Percentiles rank a stretch among this genome's conserved stretches.
Conservation (phyloP, 2,797 vertebrate genomes). For the Acanthurus leucopareius region DNA sequence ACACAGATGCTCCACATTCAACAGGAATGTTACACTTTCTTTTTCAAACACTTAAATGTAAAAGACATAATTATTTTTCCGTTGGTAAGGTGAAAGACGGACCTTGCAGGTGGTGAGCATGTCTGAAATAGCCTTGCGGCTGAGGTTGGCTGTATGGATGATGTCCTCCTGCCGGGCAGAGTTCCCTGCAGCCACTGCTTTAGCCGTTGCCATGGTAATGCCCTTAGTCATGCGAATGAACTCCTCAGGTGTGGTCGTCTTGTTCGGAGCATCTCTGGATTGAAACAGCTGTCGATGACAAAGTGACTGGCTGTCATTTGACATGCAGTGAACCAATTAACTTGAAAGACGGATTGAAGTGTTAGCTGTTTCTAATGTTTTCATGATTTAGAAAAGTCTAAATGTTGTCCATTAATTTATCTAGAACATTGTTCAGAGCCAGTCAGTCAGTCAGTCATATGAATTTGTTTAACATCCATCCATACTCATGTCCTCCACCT, state of each 20-base stretch:
- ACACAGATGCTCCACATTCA: neutral
- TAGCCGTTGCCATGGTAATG: slow-evolving; percentile 98
- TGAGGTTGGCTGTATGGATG: slow-evolving; percentile 96
- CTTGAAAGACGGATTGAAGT: neutral
- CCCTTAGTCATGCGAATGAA: slow-evolving; percentile 99
- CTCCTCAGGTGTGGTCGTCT: slow-evolving; percentile 94
- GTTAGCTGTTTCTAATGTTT: neutral
- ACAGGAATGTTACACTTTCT: neutral
- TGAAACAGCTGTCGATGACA: slow-evolving; percentile 89
- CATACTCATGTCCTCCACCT: neutral
- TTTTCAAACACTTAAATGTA: neutral
- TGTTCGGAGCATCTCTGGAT: slow-evolving; percentile 91
- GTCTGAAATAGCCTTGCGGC: slow-evolving; percentile 96
- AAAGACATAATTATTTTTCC: too few relatives aligned
- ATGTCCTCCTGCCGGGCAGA: slow-evolving; percentile 96
- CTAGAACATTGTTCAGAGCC: neutral
- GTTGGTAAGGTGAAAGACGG: neutral
- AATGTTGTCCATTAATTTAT: neutral
- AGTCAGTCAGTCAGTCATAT: neutral
- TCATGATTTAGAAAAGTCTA: neutral
- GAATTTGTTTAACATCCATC: neutral
- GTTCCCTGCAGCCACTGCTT: slow-evolving; percentile 97
- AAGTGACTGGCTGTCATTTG: neutral
- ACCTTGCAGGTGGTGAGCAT: slow-evolving; percentile 98
- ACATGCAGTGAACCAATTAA: neutral